Percentiles rank a stretch among this genome's conserved stretches.
Evolutionary conservation across 2,888 invertebrate species (phyloP).

Genomic region (Oeneis ivallda): DNA sequence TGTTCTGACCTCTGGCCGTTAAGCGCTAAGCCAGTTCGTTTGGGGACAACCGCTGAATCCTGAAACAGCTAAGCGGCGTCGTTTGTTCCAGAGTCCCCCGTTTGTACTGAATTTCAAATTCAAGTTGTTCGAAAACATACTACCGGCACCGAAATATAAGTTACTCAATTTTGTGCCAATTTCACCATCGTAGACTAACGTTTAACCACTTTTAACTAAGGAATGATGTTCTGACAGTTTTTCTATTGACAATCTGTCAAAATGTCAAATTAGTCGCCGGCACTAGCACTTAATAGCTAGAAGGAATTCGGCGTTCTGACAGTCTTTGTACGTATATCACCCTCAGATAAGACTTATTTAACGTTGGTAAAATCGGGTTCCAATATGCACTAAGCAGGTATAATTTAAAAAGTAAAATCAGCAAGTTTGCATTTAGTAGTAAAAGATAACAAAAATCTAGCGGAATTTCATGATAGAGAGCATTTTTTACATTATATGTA

Average conservation of each 20-base stretch:
- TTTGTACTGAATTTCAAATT: slow-evolving; percentile 17
- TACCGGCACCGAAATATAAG: background rate
- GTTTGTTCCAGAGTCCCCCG: slow-evolving; percentile 23
- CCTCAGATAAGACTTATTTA: no score
- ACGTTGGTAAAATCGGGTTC: no score
- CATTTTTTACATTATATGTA: slow-evolving; percentile 1
- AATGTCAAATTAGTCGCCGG: no score
- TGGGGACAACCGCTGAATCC: slow-evolving; percentile 19
- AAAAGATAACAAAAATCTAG: background rate
- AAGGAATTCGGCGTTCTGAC: no score
- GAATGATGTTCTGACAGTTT: no score
- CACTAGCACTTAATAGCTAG: no score
- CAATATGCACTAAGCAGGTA: background rate
- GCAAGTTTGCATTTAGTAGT: background rate
- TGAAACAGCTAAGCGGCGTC: slow-evolving; percentile 20
- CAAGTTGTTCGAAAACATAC: slow-evolving; percentile 12
- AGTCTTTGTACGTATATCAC: no score
- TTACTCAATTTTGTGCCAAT: background rate
- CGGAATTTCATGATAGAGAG: background rate
- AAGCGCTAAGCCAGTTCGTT: slow-evolving; percentile 21
- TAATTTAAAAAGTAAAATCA: background rate
- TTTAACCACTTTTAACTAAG: no score
- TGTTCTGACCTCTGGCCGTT: slow-evolving; percentile 21
- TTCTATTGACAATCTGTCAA: no score
- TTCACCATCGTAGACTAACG: no score